These are phyloP conservation scores for Oreochromis mossambicus DNA, from an alignment of 2,797 vertebrate genomes.

Conservation along the genomic window DNA sequence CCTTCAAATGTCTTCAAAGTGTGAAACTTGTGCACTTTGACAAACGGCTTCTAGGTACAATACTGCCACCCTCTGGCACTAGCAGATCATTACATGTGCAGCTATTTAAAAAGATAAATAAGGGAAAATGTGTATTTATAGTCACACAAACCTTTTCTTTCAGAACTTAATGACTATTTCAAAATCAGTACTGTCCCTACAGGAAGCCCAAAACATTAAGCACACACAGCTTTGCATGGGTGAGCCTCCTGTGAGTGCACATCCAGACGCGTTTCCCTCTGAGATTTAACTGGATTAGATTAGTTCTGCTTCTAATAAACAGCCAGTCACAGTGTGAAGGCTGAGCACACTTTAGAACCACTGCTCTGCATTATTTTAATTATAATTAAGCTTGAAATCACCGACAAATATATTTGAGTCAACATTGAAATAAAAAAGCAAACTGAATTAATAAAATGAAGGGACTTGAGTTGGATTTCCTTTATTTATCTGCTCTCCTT, in stretches of 20 bases:
- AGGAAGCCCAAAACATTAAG: background rate
- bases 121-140: background rate
- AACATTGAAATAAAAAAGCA: fast-evolving
- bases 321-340: fast-evolving
- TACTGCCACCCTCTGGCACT: background rate
- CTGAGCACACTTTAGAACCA: background rate
- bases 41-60: fast-evolving
- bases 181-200: background rate
- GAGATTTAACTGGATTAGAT: fast-evolving
- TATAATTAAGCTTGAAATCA: background rate
- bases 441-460: background rate
- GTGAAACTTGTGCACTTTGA: background rate
- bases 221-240: background rate
- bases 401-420: background rate
- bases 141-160: fast-evolving
- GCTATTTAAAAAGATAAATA: background rate
- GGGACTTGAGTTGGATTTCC: fast-evolving
- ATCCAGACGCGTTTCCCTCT: fast-evolving
- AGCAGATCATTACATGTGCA: background rate
- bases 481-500: background rate
- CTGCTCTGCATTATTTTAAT: background rate
- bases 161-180: background rate
- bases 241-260: background rate
- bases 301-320: background rate
- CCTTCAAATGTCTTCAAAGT: too few species aligned